Conservation (phyloP, 2,113 vertebrate genomes). For the Cavia porcellus region DNA sequence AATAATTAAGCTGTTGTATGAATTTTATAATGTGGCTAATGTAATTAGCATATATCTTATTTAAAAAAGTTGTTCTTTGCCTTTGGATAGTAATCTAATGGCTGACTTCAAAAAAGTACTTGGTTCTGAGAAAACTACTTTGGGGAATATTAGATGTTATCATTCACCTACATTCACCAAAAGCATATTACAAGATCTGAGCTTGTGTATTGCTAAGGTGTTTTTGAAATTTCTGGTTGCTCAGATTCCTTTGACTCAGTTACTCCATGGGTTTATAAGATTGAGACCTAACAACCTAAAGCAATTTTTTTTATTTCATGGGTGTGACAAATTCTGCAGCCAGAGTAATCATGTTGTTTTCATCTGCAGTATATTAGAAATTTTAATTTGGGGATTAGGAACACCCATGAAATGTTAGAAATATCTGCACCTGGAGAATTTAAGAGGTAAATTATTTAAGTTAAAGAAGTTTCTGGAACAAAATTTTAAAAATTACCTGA, state of each 20-base stretch:
- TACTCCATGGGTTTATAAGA: background rate
- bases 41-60: background rate
- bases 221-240: conserved; percentile 37
- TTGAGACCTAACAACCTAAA: conserved; percentile 37
- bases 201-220: background rate
- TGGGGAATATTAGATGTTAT: background rate
- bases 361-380: background rate
- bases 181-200: background rate
- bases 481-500: background rate
- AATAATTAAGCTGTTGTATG: conserved; percentile 44
- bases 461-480: background rate
- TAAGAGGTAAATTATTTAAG: background rate
- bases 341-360: conserved; percentile 10
- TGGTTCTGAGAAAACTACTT: conserved; percentile 7
- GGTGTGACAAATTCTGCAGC: background rate
- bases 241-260: background rate
- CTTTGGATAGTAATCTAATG: conserved; percentile 7
- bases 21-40: conserved; percentile 26
- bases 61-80: background rate
- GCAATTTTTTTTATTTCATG: background rate
- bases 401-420: background rate
- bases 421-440: background rate
- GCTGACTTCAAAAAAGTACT: background rate
- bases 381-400: background rate
- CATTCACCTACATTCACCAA: background rate